These are phyloP conservation scores for Cancer borealis DNA, from an alignment of 2,888 invertebrate species.

Conservation along the genomic window DNA sequence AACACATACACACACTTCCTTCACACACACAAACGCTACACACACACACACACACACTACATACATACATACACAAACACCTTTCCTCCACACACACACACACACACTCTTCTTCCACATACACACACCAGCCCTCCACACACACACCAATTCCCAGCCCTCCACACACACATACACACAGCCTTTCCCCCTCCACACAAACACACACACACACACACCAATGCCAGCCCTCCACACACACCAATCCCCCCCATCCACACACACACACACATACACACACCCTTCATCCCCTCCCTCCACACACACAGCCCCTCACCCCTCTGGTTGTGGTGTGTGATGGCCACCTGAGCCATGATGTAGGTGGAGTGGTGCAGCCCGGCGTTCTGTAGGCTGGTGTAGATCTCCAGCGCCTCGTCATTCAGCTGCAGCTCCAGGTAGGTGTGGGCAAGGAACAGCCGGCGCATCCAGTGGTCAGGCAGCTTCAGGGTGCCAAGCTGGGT, in stretches of 20 bases:
- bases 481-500: conserved; percentile 80
- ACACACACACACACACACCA: too few species aligned
- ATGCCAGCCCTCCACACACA: too few species aligned
- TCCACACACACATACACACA: too few species aligned
- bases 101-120: too few species aligned
- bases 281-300: neutral
- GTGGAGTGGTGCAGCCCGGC: conserved; percentile 92
- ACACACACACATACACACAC: neutral
- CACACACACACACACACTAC: too few species aligned
- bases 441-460: conserved; percentile 93
- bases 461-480: conserved; percentile 95
- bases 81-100: too few species aligned
- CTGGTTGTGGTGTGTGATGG: conserved; percentile 94
- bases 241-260: neutral
- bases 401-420: conserved; percentile 92
- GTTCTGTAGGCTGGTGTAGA: conserved; percentile 88
- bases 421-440: conserved; percentile 93
- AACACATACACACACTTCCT: too few species aligned
- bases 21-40: too few species aligned
- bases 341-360: conserved; percentile 94
- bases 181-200: too few species aligned
- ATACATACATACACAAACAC: too few species aligned
- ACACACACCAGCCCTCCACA: too few species aligned
- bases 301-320: conserved; percentile 83
- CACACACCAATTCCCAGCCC: too few species aligned